Conservation (phyloP, 2,888 invertebrate genomes). For the Colletes collaris region DNA sequence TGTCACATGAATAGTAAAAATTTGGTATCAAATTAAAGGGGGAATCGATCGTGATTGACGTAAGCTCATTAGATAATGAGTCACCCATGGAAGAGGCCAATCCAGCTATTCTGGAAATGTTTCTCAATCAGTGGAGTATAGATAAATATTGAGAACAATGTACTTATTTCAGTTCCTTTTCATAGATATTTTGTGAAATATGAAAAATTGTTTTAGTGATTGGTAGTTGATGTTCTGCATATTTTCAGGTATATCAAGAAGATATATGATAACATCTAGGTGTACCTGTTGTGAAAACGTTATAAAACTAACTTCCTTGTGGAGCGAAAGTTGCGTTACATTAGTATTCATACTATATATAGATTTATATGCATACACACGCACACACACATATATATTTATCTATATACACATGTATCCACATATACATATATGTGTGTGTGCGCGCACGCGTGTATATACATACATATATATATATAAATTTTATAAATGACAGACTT, state of each 20-base stretch:
- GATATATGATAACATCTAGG: slow-evolving; percentile 30
- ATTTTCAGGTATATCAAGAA: slow-evolving; percentile 51
- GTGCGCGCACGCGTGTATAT: slow-evolving; percentile 5
- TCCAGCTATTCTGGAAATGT: slow-evolving; percentile 30
- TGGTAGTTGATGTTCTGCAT: slow-evolving; percentile 23
- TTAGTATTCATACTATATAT: slow-evolving; percentile 40
- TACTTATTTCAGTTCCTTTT: slow-evolving; percentile 16
- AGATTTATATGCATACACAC: slow-evolving; percentile 19
- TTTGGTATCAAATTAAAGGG: slow-evolving; percentile 50
- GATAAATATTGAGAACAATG: slow-evolving; percentile 31
- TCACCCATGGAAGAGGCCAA: neutral
- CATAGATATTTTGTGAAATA: slow-evolving; percentile 15
- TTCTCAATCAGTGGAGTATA: slow-evolving; percentile 51
- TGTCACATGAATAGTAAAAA: slow-evolving; percentile 84
- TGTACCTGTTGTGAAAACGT: slow-evolving; percentile 16
- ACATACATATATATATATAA: slow-evolving; percentile 8
- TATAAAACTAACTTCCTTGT: slow-evolving; percentile 25
- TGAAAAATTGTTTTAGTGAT: slow-evolving; percentile 8
- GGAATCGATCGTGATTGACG: slow-evolving; percentile 43
- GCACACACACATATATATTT: neutral
- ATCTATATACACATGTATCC: neutral
- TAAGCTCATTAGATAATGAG: slow-evolving; percentile 7
- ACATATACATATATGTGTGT: slow-evolving; percentile 3
- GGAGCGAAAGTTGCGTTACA: slow-evolving; percentile 59
- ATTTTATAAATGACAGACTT: slow-evolving; percentile 28